Conservation (phyloP, 2,113 vertebrate species). For the Tautogolabrus adspersus region DNA sequence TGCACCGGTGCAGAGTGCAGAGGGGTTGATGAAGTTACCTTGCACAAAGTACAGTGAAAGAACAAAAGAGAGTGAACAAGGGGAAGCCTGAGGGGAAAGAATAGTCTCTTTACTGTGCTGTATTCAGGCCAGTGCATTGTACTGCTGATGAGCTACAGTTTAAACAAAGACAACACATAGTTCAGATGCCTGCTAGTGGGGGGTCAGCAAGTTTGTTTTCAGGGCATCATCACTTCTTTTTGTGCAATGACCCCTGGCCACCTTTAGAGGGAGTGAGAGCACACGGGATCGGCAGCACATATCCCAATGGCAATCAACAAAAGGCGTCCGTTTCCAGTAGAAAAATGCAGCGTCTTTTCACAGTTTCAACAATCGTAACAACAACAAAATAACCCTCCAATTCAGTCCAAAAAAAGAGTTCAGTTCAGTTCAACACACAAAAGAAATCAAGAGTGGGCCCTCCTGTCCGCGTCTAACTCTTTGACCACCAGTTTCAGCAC, state of each 20-base stretch:
- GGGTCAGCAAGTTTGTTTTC: conserved; percentile 62
- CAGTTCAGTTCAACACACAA: too few species aligned
- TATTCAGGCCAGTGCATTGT: conserved; percentile 37
- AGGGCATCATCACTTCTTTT: conserved; percentile 17
- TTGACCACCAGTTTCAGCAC: too few species aligned
- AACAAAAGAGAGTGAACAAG: not conserved
- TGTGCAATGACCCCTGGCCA: conserved; percentile 23
- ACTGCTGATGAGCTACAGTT: conserved; percentile 53
- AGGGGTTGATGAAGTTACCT: not conserved
- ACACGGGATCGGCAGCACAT: conserved; percentile 18
- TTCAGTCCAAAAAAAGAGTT: too few species aligned
- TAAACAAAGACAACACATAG: conserved; percentile 68
- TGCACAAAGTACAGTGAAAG: not conserved
- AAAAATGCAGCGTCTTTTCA: too few species aligned
- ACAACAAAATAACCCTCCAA: too few species aligned
- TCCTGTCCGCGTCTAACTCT: too few species aligned
- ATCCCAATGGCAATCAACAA: too few species aligned
- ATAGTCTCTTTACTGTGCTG: conserved; percentile 45
- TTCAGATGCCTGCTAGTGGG: conserved; percentile 47
- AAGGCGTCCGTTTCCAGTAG: too few species aligned
- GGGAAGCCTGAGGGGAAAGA: conserved; percentile 4
- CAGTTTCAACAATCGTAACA: too few species aligned
- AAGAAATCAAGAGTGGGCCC: too few species aligned
- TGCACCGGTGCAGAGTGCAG: not conserved
- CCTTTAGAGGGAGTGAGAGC: conserved; percentile 67